A percentile compares a stretch with the other conserved stretches of the same genome.
Conservation (phyloP, 2,797 vertebrate genomes). For the Sebastes baramenuke region DNA sequence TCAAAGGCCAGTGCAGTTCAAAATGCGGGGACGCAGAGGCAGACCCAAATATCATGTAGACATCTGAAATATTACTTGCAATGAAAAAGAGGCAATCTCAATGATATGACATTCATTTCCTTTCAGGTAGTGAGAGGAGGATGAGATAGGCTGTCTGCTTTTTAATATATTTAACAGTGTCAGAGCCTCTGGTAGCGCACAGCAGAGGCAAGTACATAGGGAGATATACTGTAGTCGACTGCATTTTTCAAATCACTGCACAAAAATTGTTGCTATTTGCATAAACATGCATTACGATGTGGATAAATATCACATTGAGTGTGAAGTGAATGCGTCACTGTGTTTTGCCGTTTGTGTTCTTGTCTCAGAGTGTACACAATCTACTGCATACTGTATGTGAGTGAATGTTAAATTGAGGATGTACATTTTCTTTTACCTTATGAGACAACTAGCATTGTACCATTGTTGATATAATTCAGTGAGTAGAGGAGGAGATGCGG, state of each 20-base stretch:
- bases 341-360: background rate
- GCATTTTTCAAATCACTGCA: slow-evolving; percentile 11
- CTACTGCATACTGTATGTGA: background rate
- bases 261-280: slow-evolving; percentile 31
- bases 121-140: slow-evolving; percentile 56
- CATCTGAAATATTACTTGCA: slow-evolving; percentile 39
- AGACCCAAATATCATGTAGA: slow-evolving; percentile 18
- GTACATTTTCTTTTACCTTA: slow-evolving; percentile 16
- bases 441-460: background rate
- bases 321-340: background rate
- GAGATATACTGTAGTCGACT: slow-evolving; percentile 12
- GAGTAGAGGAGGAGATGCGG: background rate
- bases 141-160: slow-evolving; percentile 57
- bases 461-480: background rate
- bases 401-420: slow-evolving; percentile 18
- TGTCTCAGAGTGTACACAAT: background rate
- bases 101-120: slow-evolving; percentile 71
- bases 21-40: background rate
- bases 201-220: slow-evolving; percentile 12
- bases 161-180: slow-evolving; percentile 66
- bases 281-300: slow-evolving; percentile 25
- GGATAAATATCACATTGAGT: slow-evolving; percentile 3
- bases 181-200: slow-evolving; percentile 29
- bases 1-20: slow-evolving; percentile 6
- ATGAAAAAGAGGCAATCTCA: slow-evolving; percentile 57